These are phyloP conservation scores for Palythoa grandis DNA, from an alignment of 92 coral and sea anemone genomes.

Conservation along the genomic window DNA sequence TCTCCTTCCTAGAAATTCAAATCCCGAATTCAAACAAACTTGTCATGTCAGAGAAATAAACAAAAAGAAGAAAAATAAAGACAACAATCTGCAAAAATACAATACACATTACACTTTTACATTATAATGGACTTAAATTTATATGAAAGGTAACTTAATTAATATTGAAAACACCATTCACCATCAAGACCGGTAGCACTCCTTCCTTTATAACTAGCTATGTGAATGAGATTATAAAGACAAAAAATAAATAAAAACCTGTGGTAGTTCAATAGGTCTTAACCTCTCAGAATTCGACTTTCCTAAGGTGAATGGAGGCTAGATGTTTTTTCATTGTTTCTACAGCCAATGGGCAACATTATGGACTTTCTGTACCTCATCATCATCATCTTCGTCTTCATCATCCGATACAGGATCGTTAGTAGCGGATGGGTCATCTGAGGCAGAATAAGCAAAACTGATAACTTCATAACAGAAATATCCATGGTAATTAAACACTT, in stretches of 20 bases:
- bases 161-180: not conserved
- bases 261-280: too few species aligned
- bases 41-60: not conserved
- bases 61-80: not conserved
- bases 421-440: slow-evolving; percentile 87
- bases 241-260: too few species aligned
- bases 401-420: slow-evolving; percentile 94
- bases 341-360: not conserved
- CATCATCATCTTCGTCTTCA: slow-evolving; percentile 96
- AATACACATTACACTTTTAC: not conserved
- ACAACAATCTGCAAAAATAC: not conserved
- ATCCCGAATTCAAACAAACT: not conserved
- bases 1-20: slow-evolving; percentile 86
- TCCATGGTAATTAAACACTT: not conserved
- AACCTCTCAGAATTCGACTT: too few species aligned
- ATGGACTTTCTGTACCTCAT: slow-evolving; percentile 63
- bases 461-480: not conserved
- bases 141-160: too few species aligned
- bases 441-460: not conserved
- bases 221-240: too few species aligned
- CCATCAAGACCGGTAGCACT: too few species aligned
- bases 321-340: not conserved
- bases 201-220: too few species aligned
- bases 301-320: not conserved
- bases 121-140: too few species aligned